Evolutionary conservation across 2,888 invertebrate species (phyloP), one percentile per base, ranked within the genome.

Genomic region (Brachyptera risi): DNA sequence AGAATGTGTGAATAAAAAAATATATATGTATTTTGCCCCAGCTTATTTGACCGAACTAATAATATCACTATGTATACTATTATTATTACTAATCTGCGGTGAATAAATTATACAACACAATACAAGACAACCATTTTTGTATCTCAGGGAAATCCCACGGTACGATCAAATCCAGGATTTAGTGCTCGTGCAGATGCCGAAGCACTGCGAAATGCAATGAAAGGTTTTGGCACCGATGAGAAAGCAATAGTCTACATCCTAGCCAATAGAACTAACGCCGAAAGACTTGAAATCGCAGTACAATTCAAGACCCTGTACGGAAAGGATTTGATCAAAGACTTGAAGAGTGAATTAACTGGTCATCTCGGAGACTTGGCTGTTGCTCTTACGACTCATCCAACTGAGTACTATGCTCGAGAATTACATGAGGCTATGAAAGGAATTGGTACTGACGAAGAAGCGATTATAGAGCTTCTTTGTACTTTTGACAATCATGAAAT

Each of bases 221-320:
- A 92, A 77, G 94, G 93, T 56, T 86, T 90, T 68, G 92, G 95
- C 31, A 96, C 96, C 0, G 92, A 96, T 73, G 96, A 96, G 73
- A 88, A 89, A 71, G 82, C 90, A 0, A 88, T 96, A 68, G 93
- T 95, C 62, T 85, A 88, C 68, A 86, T 96, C 11, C 79, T 97
- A 50, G 85, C 90, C 7, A 84, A 84, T 66, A 84, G 96, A 56
- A 87, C 87, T 66, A 94, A 95, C 71, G 83, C 83, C 27, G 96
- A 98, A 75, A 83, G 97, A 61, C 81, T 92, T 68, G 85, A 92
- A 71, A 90, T 95, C 68, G 84, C 87, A 21, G 80, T 83, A 24
- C 85, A 87, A 70, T 95, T 89, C 73, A 95, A 95, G 77, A 87
- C 90, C 1, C 78, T 90, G 70, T 95, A 88, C 76, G 95, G 94